Evolutionary conservation across 2,888 invertebrate genomes (phyloP).

Genomic region (Leptinotarsa rubiginosa): DNA sequence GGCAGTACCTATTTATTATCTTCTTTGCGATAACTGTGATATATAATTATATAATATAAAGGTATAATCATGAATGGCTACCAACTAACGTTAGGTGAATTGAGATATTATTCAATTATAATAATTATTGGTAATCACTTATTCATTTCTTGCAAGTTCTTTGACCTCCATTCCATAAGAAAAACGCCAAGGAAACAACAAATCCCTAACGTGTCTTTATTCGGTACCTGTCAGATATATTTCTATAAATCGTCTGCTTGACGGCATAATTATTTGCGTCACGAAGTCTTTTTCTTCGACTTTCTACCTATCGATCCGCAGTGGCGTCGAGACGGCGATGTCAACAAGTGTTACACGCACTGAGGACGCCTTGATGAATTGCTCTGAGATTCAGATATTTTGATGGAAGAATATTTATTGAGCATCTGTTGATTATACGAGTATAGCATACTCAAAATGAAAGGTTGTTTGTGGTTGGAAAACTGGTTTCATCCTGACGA

Average conservation of each 20-base stretch:
- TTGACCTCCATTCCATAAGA: too few relatives aligned
- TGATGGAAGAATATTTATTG: not conserved
- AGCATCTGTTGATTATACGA: not conserved
- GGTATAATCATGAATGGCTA: too few relatives aligned
- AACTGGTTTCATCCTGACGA: too few relatives aligned
- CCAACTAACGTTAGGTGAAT: too few relatives aligned
- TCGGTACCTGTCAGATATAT: not conserved
- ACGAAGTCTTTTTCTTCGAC: conserved; percentile 4
- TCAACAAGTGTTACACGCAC: conserved; percentile 50
- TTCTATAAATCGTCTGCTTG: not conserved
- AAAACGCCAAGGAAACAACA: too few relatives aligned
- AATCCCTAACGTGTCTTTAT: not conserved
- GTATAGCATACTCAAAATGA: not conserved
- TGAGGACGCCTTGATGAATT: not conserved
- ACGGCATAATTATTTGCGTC: not conserved
- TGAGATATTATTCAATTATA: too few relatives aligned
- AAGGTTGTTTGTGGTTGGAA: not conserved
- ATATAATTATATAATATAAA: too few relatives aligned
- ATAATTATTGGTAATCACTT: too few relatives aligned
- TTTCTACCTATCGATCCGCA: conserved; percentile 42
- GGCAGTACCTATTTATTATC: too few relatives aligned
- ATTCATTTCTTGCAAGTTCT: too few relatives aligned
- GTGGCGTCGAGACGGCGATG: conserved; percentile 52
- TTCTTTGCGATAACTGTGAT: too few relatives aligned
- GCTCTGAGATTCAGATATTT: not conserved